Evolutionary conservation across 2,797 vertebrate species (phyloP), one percentile per base, ranked within the genome.

Genomic region (Sciurus carolinensis): DNA sequence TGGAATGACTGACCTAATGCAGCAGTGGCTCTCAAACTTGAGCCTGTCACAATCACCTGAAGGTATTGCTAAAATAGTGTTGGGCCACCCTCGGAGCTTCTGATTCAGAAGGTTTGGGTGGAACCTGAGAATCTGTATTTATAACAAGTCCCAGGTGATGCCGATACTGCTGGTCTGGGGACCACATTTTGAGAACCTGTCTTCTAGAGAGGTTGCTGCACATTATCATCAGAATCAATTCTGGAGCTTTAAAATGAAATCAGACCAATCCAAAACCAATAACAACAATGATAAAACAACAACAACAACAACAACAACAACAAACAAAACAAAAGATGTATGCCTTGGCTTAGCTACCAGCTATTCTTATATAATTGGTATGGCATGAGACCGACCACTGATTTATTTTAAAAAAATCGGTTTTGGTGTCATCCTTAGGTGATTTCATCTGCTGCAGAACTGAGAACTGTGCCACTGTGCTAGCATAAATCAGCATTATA

Each of bases 371-470:
- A 39, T 42, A 39, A 57, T 28, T 67, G n/a, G 15, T 73, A 71
- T 81, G 39, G 26, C 54, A 39, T 44, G 64, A 62, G 20, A 62
- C 24, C 50, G 77, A 39, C 12, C 39, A 26, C 72, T 57, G 85
- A 50, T 44, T 20, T 28, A 50, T 52, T 91, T 90, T 57, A 30
- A 87, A 39, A 39, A 39, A 76, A 52, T 71, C 17, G 10, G 1
- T 44, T 89, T 39, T 80, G 90, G 15, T 90, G 66, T 79, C 71
- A 54, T 90, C 80, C 15, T 86, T 18, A 36, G 47, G 75, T 85
- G 22, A 81, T 26, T 71, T 62, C 47, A 80, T 64, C 17, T 62
- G 83, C 72, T 39, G 26, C 28, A 47, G 50, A 57, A 18, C 52
- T 28, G 87, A 91, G 28, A 76, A 71, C 33, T 24, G 39, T 59